Evolutionary conservation across 53 echinoderm and acorn worm genomes (phyloP).

Genomic region (Actinopyga echinites): DNA sequence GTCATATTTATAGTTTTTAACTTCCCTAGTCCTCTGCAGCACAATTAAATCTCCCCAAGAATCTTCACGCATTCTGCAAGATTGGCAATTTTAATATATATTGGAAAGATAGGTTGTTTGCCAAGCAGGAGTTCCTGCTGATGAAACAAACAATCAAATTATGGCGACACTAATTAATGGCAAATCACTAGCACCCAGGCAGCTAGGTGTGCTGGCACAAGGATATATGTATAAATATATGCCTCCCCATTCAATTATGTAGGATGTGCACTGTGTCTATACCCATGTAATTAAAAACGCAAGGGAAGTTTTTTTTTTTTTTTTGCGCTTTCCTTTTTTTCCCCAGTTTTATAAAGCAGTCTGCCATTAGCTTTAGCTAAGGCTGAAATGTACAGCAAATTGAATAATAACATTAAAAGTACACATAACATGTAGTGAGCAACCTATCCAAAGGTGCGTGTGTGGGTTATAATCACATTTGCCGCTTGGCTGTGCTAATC

Average conservation of each 20-base stretch:
- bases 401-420: slow-evolving; percentile 57
- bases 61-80: slow-evolving; percentile 40
- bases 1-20: slow-evolving; percentile 28
- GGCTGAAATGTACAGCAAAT: slow-evolving; percentile 45
- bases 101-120: slow-evolving; percentile 37
- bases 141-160: slow-evolving; percentile 51
- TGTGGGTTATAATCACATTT: slow-evolving; percentile 50
- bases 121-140: slow-evolving; percentile 32
- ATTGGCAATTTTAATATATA: slow-evolving; percentile 48
- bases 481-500: slow-evolving; percentile 52
- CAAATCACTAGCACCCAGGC: slow-evolving; percentile 43
- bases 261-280: slow-evolving; percentile 41
- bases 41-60: slow-evolving; percentile 32
- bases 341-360: slow-evolving; percentile 36
- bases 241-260: slow-evolving; percentile 34
- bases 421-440: slow-evolving; percentile 49
- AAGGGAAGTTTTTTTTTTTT: neutral
- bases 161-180: slow-evolving; percentile 47
- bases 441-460: slow-evolving; percentile 32
- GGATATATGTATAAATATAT: neutral
- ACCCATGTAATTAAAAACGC: slow-evolving; percentile 29
- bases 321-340: neutral
- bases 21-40: slow-evolving; percentile 17
- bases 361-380: slow-evolving; percentile 43
- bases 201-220: slow-evolving; percentile 8